Percentiles rank a stretch among this genome's conserved stretches.
These are phyloP conservation scores for Trididemnum clinides DNA, from an alignment of 23 tunicate species.

Conservation along the genomic window DNA sequence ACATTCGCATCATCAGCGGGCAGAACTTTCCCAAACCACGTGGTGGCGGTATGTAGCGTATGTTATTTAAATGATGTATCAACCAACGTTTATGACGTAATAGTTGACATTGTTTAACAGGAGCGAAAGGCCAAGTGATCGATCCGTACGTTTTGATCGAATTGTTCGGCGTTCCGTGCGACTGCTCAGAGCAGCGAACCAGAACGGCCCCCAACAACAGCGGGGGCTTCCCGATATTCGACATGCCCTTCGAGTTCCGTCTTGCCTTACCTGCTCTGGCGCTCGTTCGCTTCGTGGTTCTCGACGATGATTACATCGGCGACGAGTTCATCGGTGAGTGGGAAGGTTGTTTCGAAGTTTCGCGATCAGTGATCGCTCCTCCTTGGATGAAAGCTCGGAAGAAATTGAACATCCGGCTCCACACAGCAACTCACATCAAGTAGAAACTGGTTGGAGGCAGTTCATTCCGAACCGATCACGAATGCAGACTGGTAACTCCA, in stretches of 20 bases:
- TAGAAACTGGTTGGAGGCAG: too few relatives aligned
- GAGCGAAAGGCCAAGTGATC: conserved; percentile 96
- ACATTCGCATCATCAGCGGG: conserved; percentile 93
- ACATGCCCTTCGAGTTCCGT: conserved; percentile 86
- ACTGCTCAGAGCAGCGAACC: conserved; percentile 93
- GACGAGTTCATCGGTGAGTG: conserved; percentile 97
- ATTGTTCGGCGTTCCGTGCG: conserved; percentile 92
- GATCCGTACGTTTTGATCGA: conserved; percentile 99
- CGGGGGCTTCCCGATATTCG: conserved; percentile 87
- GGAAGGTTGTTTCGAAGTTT: background rate
- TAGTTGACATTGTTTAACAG: conserved; percentile 7
- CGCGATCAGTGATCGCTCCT: too few relatives aligned
- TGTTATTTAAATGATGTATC: too few relatives aligned
- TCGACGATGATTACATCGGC: conserved; percentile 99
- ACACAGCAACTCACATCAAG: too few relatives aligned
- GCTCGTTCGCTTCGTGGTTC: conserved; percentile 95
- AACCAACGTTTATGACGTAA: too few relatives aligned
- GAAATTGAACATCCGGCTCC: too few relatives aligned
- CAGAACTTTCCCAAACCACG: conserved; percentile 97
- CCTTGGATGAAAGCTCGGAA: too few relatives aligned
- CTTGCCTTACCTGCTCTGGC: conserved; percentile 87
- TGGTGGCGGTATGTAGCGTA: conserved; percentile 78
- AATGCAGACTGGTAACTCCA: too few relatives aligned
- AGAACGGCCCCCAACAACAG: conserved; percentile 93
- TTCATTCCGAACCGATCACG: too few relatives aligned